Evolutionary conservation across 2,888 invertebrate genomes (phyloP).

Genomic region (Scaptomyza parva): DNA sequence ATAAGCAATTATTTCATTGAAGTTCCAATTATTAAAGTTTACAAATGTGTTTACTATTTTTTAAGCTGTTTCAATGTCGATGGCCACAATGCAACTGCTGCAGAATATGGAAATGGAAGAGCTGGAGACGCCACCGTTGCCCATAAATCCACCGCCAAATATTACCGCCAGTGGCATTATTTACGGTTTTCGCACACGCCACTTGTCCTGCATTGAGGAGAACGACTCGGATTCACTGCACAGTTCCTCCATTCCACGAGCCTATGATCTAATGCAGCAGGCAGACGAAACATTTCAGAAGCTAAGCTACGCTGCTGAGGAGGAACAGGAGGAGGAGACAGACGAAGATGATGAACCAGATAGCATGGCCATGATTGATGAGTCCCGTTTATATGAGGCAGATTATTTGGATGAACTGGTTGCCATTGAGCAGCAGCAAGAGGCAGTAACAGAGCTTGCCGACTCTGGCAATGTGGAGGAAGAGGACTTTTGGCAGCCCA

Average conservation of each 20-base stretch:
- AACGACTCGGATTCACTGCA: constrained; percentile 84
- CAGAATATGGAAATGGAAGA: constrained; percentile 44
- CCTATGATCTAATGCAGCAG: constrained; percentile 82
- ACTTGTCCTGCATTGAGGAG: constrained; percentile 84
- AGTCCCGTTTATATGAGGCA: constrained; percentile 80
- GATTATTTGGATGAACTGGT: constrained; percentile 83
- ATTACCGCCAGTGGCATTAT: constrained; percentile 62
- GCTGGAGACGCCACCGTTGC: constrained; percentile 62
- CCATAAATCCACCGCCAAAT: constrained; percentile 56
- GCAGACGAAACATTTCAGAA: constrained; percentile 83
- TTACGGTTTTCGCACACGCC: constrained; percentile 84
- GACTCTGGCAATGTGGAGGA: constrained; percentile 71
- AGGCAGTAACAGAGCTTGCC: constrained; percentile 32
- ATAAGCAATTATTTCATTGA: not conserved
- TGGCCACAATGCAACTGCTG: constrained; percentile 58
- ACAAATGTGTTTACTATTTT: not conserved
- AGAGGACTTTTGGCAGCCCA: constrained; percentile 72
- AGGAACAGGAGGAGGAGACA: constrained; percentile 11
- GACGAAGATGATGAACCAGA: constrained; percentile 57
- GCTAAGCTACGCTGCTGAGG: constrained; percentile 51
- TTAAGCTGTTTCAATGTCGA: constrained; percentile 41
- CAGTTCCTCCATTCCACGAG: constrained; percentile 82
- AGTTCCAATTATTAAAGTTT: not conserved
- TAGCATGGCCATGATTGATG: constrained; percentile 83
- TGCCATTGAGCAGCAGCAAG: constrained; percentile 51